phyloP scores from a whole-genome alignment of 1,140 invertebrate genomes.

The Acromyrmex echinatior region DNA sequence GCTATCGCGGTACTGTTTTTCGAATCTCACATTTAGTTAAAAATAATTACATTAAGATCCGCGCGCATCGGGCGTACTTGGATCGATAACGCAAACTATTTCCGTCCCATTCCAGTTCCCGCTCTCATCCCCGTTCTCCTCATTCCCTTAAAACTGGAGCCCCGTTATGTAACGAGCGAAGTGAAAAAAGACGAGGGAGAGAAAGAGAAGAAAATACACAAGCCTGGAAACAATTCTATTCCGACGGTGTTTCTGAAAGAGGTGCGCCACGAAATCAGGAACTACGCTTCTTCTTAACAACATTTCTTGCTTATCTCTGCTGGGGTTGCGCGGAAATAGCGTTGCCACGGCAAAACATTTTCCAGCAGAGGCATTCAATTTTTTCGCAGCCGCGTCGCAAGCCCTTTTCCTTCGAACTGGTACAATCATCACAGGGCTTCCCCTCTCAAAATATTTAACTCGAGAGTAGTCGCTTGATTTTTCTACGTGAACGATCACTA shows the following conservation, averaged over 20 bases:
- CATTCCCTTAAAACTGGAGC: slow-evolving; percentile 18
- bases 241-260: slow-evolving; percentile 47
- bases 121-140: background rate
- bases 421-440: background rate
- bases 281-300: slow-evolving; percentile 69
- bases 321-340: slow-evolving; percentile 62
- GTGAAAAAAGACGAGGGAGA: background rate
- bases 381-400: slow-evolving; percentile 7
- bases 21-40: slow-evolving; percentile 40
- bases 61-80: slow-evolving; percentile 11
- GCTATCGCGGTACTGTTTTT: background rate
- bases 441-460: background rate
- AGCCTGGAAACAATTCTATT: slow-evolving; percentile 70
- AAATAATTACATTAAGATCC: slow-evolving; percentile 58
- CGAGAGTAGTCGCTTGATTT: too few species aligned
- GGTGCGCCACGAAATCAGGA: slow-evolving; percentile 68
- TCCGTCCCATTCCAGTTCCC: slow-evolving; percentile 12
- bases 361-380: slow-evolving; percentile 47
- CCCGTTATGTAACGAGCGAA: slow-evolving; percentile 16
- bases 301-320: slow-evolving; percentile 71
- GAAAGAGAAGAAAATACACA: slow-evolving; percentile 14
- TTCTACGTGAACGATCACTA: too few species aligned
- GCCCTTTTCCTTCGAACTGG: background rate
- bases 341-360: slow-evolving; percentile 66
- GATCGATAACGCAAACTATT: slow-evolving; percentile 67